A percentile compares a stretch with the other conserved stretches of the same genome.
Evolutionary conservation across 2,113 vertebrate species (phyloP).

Genomic region (Sorex araneus): DNA sequence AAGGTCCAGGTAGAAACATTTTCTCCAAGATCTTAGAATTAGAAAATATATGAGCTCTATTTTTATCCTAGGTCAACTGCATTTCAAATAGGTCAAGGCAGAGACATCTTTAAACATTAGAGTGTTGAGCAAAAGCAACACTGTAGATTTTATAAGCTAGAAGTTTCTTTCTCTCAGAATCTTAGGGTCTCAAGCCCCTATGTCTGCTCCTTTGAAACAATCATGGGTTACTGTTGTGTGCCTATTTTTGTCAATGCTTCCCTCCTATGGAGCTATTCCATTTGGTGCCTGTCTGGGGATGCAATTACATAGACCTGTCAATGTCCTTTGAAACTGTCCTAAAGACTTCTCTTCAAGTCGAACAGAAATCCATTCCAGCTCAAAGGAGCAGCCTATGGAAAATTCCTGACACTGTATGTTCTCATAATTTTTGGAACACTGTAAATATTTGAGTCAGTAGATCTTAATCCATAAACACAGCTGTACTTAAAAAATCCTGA

Average conservation of each 20-base stretch:
- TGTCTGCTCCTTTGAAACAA: background rate
- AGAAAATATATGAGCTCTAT: background rate
- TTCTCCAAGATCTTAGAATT: background rate
- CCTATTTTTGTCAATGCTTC: background rate
- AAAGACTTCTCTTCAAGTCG: constrained; percentile 73
- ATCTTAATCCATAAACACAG: constrained; percentile 93
- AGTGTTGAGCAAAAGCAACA: constrained; percentile 2
- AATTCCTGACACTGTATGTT: constrained; percentile 89
- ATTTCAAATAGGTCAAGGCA: constrained; percentile 30
- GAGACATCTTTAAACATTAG: constrained; percentile 1
- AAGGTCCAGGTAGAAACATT: background rate
- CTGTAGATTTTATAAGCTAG: background rate
- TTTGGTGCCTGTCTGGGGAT: constrained; percentile 45
- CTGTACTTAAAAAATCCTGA: constrained; percentile 90
- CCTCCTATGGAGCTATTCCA: constrained; percentile 22
- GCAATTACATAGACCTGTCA: background rate
- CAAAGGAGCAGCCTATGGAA: constrained; percentile 87
- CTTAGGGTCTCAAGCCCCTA: background rate
- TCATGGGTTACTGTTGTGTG: background rate
- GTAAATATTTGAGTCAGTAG: constrained; percentile 93
- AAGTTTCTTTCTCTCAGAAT: background rate
- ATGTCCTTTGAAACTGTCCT: constrained; percentile 60
- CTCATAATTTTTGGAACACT: constrained; percentile 90
- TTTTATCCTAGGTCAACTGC: background rate
- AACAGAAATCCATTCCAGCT: constrained; percentile 74